phyloP scores from a whole-genome alignment of 2,113 vertebrate species.

The Bubo blakistoni region DNA sequence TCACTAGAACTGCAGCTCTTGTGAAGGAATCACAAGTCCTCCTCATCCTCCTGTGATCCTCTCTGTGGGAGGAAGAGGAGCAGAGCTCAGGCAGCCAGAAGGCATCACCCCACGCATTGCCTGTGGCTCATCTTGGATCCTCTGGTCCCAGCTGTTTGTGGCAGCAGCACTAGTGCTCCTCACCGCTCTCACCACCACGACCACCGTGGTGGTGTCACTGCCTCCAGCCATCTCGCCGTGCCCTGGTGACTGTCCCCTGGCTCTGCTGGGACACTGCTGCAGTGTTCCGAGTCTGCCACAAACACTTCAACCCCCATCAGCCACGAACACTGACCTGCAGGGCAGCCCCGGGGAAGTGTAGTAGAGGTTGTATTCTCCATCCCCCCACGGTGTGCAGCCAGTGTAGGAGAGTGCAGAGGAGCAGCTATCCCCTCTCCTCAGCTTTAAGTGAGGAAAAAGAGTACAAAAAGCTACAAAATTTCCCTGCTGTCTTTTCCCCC shows the following conservation, averaged over 20 bases:
- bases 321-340: not conserved
- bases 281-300: accelerated
- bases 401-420: accelerated
- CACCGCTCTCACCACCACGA: accelerated
- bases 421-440: not conserved
- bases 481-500: not conserved
- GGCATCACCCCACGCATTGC: not conserved
- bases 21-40: not conserved
- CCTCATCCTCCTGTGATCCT: not conserved
- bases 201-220: not conserved
- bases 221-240: not conserved
- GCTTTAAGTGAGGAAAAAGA: not conserved
- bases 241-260: not conserved
- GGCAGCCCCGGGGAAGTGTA: not conserved
- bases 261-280: not conserved
- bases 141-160: not conserved
- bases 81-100: not conserved
- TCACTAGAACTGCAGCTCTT: not conserved
- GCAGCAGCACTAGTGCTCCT: not conserved
- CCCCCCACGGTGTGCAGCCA: accelerated
- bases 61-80: not conserved
- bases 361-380: not conserved
- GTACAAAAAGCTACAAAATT: not conserved
- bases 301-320: not conserved
- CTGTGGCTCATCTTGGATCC: not conserved